A percentile compares a stretch with the other conserved stretches of the same genome.
These are phyloP conservation scores for Ageneiosus marmoratus DNA, from an alignment of 2,113 vertebrate species.

Conservation along the genomic window DNA sequence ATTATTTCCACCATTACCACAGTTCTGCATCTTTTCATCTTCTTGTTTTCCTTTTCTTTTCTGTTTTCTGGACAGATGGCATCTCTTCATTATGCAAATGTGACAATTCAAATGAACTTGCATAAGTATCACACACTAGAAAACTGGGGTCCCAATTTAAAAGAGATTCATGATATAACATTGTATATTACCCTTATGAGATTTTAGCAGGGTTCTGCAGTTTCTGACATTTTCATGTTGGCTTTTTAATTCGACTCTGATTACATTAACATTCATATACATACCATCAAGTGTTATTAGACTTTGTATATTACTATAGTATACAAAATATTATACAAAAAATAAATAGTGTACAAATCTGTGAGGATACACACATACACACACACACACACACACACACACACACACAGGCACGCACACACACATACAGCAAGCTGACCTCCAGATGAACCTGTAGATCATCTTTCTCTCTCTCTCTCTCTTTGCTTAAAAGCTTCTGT, in stretches of 20 bases:
- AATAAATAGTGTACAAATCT: not conserved
- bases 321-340: too few relatives aligned
- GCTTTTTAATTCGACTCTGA: not conserved
- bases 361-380: not conserved
- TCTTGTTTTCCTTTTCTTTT: not conserved
- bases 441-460: not conserved
- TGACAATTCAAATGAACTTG: not conserved
- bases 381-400: too few relatives aligned
- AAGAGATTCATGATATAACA: not conserved
- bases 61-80: not conserved
- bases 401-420: too few relatives aligned
- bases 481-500: conserved; percentile 6
- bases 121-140: not conserved
- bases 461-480: not conserved
- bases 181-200: too few relatives aligned
- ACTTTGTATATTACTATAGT: not conserved
- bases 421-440: not conserved
- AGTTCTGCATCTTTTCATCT: not conserved
- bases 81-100: not conserved
- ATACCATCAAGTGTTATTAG: not conserved
- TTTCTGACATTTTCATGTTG: not conserved
- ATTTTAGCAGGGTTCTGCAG: too few relatives aligned
- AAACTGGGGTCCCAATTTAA: not conserved
- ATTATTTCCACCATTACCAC: not conserved
- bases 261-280: not conserved